Evolutionary conservation across 1,140 invertebrate genomes (phyloP).

Genomic region (Conus betulinus): DNA sequence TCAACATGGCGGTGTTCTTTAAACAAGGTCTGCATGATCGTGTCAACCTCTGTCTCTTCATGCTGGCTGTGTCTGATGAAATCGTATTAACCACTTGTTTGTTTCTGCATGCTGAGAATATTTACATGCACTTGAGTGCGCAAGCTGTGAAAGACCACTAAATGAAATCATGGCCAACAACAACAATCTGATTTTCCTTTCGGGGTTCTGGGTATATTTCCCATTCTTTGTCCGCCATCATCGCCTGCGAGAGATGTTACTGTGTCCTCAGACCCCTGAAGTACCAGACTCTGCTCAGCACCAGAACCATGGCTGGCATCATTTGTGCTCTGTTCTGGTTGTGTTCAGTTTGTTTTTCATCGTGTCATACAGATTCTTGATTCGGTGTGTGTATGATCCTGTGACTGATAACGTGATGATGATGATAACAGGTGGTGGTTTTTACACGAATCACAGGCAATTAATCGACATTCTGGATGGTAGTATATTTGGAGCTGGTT

Average conservation of each 20-base stretch:
- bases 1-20: conserved; percentile 23
- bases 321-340: too few species aligned
- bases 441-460: background rate
- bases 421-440: background rate
- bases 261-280: background rate
- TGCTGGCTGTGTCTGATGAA: background rate
- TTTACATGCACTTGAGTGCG: background rate
- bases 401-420: background rate
- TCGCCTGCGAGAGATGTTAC: conserved; percentile 9
- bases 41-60: conserved; percentile 20
- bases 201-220: background rate
- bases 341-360: too few species aligned
- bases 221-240: background rate
- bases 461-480: background rate
- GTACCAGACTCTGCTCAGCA: background rate
- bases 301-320: too few species aligned
- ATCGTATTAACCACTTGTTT: background rate
- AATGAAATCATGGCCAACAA: background rate
- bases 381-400: background rate
- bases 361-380: background rate
- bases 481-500: background rate
- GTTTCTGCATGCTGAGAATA: background rate
- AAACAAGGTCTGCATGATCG: conserved; percentile 8
- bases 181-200: background rate
- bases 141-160: background rate